phyloP scores from a whole-genome alignment of 2,113 vertebrate species.

The Mellivora capensis region DNA sequence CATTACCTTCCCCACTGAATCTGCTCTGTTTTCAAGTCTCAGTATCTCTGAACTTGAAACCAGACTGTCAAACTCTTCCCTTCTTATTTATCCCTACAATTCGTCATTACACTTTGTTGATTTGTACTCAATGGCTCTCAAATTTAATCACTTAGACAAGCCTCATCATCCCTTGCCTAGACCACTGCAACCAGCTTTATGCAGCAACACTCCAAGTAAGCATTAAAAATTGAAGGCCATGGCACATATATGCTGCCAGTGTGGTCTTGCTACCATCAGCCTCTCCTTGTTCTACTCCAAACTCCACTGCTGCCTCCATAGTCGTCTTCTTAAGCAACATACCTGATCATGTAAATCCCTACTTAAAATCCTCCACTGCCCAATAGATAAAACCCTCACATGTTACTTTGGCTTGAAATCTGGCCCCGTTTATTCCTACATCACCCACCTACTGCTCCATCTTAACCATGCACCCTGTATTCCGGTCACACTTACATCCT shows the following conservation, averaged over 20 bases:
- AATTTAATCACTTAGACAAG: neutral
- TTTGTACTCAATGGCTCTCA: neutral
- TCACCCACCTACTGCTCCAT: neutral
- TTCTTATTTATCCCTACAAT: neutral
- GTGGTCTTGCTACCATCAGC: neutral
- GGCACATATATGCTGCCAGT: neutral
- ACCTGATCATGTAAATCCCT: neutral
- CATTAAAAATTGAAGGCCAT: neutral
- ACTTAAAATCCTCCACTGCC: neutral
- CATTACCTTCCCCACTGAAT: neutral
- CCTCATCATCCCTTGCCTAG: neutral
- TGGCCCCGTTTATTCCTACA: too few species aligned
- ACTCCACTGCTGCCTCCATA: neutral
- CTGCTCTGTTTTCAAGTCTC: neutral
- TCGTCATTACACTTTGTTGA: neutral
- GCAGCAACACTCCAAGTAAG: neutral
- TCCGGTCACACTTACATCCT: neutral
- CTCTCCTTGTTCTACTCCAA: neutral
- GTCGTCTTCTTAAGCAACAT: neutral
- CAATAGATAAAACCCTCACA: neutral
- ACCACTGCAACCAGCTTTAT: neutral
- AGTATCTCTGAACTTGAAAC: neutral
- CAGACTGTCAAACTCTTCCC: neutral
- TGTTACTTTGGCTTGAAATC: neutral
- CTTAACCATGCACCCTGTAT: neutral